These are phyloP conservation scores for Thera obeliscata DNA, from an alignment of 2,888 invertebrate genomes.

Conservation along the genomic window DNA sequence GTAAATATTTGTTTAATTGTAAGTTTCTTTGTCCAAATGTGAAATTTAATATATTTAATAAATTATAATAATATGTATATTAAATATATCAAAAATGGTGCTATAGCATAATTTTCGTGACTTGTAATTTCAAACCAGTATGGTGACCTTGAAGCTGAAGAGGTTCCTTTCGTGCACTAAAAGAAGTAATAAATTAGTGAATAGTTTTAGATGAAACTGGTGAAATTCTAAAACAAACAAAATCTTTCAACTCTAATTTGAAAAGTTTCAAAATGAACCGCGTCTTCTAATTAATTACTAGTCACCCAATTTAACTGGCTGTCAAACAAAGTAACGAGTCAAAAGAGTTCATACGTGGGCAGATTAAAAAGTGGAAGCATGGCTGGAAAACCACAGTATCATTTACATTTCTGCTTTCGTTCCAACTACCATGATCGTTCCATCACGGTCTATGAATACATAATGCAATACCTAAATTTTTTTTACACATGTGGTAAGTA, in stretches of 20 bases:
- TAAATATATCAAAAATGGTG: too few species aligned
- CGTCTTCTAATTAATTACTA: conserved; percentile 65
- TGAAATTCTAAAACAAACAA: conserved; percentile 4
- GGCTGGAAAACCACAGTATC: background rate
- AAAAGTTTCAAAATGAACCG: conserved; percentile 36
- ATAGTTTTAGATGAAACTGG: too few species aligned
- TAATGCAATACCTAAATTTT: conserved; percentile 3
- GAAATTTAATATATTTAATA: too few species aligned
- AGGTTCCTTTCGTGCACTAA: too few species aligned
- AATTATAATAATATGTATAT: too few species aligned
- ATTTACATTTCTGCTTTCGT: conserved; percentile 29
- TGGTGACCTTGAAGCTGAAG: too few species aligned
- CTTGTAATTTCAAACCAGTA: too few species aligned
- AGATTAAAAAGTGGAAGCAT: conserved; percentile 42
- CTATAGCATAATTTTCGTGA: too few species aligned
- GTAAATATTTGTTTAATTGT: too few species aligned
- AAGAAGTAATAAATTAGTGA: too few species aligned
- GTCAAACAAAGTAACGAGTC: conserved; percentile 66
- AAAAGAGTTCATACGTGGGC: conserved; percentile 54
- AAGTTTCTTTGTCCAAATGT: too few species aligned
- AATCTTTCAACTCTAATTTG: conserved; percentile 1
- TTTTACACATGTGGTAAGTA: conserved; percentile 6
- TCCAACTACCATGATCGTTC: conserved; percentile 13
- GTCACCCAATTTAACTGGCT: conserved; percentile 71
- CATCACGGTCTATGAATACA: background rate